Percentiles rank a stretch among this genome's conserved stretches.
Conservation (phyloP, 2,113 vertebrate genomes). For the Neomonachus schauinslandi region DNA sequence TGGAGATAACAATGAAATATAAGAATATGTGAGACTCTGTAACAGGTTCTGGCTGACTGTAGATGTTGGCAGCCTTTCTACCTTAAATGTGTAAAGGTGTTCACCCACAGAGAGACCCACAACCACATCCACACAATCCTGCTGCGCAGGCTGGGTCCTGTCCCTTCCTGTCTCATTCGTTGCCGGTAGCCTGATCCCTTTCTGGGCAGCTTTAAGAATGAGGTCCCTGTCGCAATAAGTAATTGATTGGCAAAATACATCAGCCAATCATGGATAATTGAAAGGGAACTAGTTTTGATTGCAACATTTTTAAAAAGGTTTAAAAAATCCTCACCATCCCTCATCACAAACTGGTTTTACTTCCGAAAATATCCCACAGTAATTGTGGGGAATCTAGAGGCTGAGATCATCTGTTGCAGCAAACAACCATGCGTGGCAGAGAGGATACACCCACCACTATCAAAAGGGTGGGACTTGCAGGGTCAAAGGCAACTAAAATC, state of each 20-base stretch:
- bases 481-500: background rate
- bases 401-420: background rate
- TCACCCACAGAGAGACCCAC: background rate
- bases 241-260: constrained; percentile 36
- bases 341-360: constrained; percentile 53
- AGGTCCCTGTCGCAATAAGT: background rate
- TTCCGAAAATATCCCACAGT: constrained; percentile 51
- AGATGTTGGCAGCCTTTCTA: constrained; percentile 6
- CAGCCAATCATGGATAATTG: constrained; percentile 23
- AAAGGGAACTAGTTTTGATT: constrained; percentile 33
- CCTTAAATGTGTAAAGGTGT: constrained; percentile 12
- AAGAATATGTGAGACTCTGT: constrained; percentile 10
- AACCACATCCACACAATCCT: background rate
- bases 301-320: constrained; percentile 18
- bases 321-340: background rate
- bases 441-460: background rate
- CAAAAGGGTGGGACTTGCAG: background rate
- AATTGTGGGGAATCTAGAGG: background rate
- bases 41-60: background rate
- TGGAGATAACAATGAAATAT: background rate
- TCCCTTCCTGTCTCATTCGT: background rate
- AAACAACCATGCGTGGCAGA: background rate
- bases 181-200: background rate
- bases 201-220: constrained; percentile 1
- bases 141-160: background rate